phyloP scores from a whole-genome alignment of 2,888 invertebrate genomes.

The Lydus trimaculatus region DNA sequence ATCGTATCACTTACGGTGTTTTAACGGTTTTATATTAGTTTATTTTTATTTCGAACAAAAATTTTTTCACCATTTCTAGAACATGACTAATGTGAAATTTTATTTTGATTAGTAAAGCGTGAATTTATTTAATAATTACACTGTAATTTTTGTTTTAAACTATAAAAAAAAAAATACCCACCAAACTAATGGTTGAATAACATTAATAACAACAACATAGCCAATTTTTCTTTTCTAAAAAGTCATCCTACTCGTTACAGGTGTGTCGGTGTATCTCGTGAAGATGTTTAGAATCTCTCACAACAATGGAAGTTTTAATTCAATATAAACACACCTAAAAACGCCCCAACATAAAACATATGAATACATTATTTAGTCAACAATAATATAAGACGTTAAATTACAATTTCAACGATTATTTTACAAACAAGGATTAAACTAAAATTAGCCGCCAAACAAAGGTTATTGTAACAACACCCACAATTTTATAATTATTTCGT shows the following conservation, averaged over 20 bases:
- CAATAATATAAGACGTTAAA: constrained; percentile 27
- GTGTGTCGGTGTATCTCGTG: constrained; percentile 21
- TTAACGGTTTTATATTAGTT: not conserved
- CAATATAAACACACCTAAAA: constrained; percentile 30
- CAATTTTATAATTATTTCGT: not conserved
- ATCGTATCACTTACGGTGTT: not conserved
- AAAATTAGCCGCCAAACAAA: constrained; percentile 26
- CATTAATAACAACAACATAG: not conserved
- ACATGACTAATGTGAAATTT: not conserved
- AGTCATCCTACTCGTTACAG: constrained; percentile 16
- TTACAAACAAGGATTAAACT: constrained; percentile 28
- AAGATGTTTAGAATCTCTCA: constrained; percentile 23
- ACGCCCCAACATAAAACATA: constrained; percentile 27
- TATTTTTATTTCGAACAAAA: too few relatives aligned
- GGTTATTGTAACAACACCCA: constrained; percentile 17
- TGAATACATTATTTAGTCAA: constrained; percentile 27
- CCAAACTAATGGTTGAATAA: not conserved
- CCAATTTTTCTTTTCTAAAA: not conserved
- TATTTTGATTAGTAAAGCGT: not conserved
- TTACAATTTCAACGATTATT: constrained; percentile 25
- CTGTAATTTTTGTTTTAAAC: not conserved
- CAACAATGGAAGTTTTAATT: constrained; percentile 31
- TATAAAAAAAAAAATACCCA: too few relatives aligned
- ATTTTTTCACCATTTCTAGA: not conserved
- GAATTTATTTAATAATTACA: not conserved